These are phyloP conservation scores for Tipula helvola DNA, from an alignment of 2,888 invertebrate genomes.

Conservation along the genomic window DNA sequence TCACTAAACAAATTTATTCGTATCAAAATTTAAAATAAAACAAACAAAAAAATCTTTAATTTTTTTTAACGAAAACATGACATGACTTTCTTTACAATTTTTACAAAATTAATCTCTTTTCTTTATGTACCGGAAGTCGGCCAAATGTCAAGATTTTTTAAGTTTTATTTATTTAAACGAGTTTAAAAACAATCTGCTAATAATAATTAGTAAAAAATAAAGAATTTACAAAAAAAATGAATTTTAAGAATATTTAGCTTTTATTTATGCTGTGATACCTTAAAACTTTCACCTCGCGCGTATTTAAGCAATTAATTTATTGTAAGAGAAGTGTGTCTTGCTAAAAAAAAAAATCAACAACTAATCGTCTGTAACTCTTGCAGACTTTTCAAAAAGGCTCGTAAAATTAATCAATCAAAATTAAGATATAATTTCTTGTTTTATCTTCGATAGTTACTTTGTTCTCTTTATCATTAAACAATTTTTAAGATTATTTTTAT, in stretches of 20 bases:
- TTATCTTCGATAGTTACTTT: not conserved
- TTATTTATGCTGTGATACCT: not conserved
- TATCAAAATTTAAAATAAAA: not conserved
- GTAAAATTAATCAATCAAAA: not conserved
- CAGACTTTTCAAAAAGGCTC: not conserved
- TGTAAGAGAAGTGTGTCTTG: not conserved
- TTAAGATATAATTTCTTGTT: not conserved
- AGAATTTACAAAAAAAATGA: not conserved
- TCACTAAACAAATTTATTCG: not conserved
- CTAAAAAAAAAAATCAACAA: not conserved
- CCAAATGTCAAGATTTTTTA: not conserved
- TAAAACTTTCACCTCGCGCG: not conserved
- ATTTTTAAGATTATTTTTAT: not conserved
- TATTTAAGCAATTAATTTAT: not conserved
- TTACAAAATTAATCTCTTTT: not conserved
- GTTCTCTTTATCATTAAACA: not conserved
- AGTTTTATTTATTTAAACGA: not conserved
- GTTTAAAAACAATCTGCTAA: not conserved
- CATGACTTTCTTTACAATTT: not conserved
- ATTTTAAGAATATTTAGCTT: not conserved
- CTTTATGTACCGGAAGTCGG: not conserved
- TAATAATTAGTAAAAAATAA: not conserved
- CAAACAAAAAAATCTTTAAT: not conserved
- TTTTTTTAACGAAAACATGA: not conserved
- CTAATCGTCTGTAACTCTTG: not conserved